Base-by-base conservation (phyloP, 2,888 invertebrate species). In the Lasioglossum pauxillum region DNA sequence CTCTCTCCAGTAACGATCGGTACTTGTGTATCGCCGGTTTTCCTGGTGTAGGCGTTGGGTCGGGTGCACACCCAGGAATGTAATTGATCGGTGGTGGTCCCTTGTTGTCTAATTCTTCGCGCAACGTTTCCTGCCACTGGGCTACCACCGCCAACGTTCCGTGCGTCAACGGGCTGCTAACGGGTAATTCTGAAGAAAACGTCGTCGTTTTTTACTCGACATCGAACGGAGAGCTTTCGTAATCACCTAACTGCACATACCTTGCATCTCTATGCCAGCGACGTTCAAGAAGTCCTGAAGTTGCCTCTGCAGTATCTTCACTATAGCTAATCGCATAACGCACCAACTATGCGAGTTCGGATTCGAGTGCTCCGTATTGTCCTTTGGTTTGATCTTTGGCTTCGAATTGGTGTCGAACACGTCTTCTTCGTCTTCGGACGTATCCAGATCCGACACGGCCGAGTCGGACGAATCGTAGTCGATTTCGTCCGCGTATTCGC, bases 291-390 rank as follows among this genome's bases (percentile, higher is more conserved):
- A 99, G 92, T 98, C 97, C 92, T 97, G 97, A 60, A 99, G 95
- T 93, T 98, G 98, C 88, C 97, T 96, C 90, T 98, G 97, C 78
- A 98, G 97, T 84, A 99, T 97, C 92, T 98, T 97, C 85, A 99
- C 97, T 81, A 98, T 97, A 5, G 99, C 98, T 92, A 99, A 96
- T 88, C 99, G 97, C 96, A 99, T 97, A 88, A 99, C 97, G 93
- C 97, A 97, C 99, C 99, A 99, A 78, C 99, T 98, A 95, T 99
- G 99, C 53, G 99, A 99, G 94, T 97, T 97, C 0, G 99, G 98
- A 96, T 99, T 98, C 41, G 97, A 97, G 95, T 99, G 99, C 95
- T 99, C 98, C 10, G 96, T 97, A 95, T 98, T 98, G 84, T 97
- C 97, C 92, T 95, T 94, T 94, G 95, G 94, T 88, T 96, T 95